Conservation (phyloP, 92 coral and sea anemone genomes). For the Umimayanthus kanabou region DNA sequence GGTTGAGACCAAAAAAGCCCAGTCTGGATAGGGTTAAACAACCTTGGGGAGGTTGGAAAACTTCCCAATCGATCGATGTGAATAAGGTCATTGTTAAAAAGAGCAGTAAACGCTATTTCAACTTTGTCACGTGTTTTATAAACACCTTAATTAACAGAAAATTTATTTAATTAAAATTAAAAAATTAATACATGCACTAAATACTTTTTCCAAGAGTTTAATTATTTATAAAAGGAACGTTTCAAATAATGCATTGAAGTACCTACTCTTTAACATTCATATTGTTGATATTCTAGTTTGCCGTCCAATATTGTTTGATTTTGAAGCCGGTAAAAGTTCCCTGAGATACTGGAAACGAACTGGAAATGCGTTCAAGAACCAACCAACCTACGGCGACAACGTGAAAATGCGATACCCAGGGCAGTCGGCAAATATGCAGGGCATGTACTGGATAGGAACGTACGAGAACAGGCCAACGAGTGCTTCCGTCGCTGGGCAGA, state of each 20-base stretch:
- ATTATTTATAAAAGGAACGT: not conserved
- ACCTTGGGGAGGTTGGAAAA: no score
- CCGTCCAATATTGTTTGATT: slow-evolving; percentile 9
- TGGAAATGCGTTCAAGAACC: slow-evolving; percentile 21
- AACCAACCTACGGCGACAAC: slow-evolving; percentile 37
- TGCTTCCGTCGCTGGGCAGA: not conserved
- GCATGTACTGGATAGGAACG: slow-evolving; percentile 33
- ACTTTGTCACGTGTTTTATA: no score
- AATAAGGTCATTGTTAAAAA: no score
- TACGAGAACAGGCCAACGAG: slow-evolving; percentile 21
- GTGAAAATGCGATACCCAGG: not conserved
- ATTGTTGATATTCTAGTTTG: not conserved
- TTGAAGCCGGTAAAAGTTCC: slow-evolving; percentile 9
- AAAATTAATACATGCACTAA: no score
- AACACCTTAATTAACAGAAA: no score
- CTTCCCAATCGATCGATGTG: no score
- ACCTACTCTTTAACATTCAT: no score
- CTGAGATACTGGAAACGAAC: not conserved
- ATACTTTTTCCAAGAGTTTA: no score
- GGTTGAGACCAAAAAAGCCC: no score
- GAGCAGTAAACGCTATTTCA: no score
- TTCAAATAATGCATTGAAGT: not conserved
- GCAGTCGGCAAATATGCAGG: slow-evolving; percentile 23
- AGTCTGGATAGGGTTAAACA: no score
- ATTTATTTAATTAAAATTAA: no score